Conservation (phyloP, 1,140 invertebrate genomes). For the Eupeodes corollae region DNA sequence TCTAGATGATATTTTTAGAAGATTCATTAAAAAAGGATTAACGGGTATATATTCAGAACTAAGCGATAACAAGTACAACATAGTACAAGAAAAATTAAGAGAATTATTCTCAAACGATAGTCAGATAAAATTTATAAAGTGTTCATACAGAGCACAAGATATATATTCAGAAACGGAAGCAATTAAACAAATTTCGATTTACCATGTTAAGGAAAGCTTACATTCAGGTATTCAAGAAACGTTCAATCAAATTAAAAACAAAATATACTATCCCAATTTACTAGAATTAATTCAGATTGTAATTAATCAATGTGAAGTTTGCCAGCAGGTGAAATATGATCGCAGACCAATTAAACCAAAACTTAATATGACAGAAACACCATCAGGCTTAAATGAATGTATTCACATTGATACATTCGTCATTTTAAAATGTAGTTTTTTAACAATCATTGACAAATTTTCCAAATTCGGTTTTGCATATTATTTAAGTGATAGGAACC, state of each 20-base stretch:
- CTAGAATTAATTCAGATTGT: background rate
- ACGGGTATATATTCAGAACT: conserved; percentile 9
- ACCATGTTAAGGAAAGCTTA: conserved; percentile 4
- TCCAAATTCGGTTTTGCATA: conserved; percentile 2
- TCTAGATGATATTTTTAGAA: background rate
- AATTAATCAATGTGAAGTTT: conserved; percentile 9
- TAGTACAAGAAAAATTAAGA: conserved; percentile 9
- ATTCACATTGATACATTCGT: conserved; percentile 9
- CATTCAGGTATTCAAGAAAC: conserved; percentile 9
- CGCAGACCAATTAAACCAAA: conserved; percentile 9
- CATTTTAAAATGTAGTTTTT: conserved; percentile 2
- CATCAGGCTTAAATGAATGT: conserved; percentile 5
- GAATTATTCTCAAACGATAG: conserved; percentile 9
- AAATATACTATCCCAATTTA: conserved; percentile 6
- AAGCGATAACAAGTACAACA: conserved; percentile 5
- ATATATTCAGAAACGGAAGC: conserved; percentile 9
- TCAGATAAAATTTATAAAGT: conserved; percentile 10
- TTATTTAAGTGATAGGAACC: conserved; percentile 5
- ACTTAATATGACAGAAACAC: conserved; percentile 10
- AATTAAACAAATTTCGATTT: conserved; percentile 10
- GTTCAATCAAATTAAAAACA: conserved; percentile 6
- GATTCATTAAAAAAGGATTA: conserved; percentile 6
- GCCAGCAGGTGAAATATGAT: conserved; percentile 7
- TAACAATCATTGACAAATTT: conserved; percentile 10
- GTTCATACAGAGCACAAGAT: conserved; percentile 8